Conservation (phyloP, 2,888 invertebrate genomes). For the Hylaea fasciaria region DNA sequence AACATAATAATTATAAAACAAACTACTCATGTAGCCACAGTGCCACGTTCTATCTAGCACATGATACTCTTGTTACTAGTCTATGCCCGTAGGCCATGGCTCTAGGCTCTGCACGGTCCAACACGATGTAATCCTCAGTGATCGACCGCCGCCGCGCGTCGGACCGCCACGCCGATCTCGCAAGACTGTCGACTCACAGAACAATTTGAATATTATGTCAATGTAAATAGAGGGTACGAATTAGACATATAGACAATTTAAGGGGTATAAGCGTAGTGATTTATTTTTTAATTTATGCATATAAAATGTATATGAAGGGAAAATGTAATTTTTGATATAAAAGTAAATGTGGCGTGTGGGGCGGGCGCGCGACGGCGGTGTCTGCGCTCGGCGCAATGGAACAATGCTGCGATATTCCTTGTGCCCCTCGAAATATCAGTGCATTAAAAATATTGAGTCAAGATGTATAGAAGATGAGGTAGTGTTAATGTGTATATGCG, state of each 20-base stretch:
- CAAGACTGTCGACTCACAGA: conserved; percentile 74
- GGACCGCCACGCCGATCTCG: conserved; percentile 50
- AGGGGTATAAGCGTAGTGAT: conserved; percentile 75
- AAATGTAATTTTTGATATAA: conserved; percentile 48
- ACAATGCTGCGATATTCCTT: conserved; percentile 83
- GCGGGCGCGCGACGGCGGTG: conserved; percentile 59
- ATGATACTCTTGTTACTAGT: too few species aligned
- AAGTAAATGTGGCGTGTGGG: conserved; percentile 47
- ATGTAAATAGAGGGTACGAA: conserved; percentile 82
- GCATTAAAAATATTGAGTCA: conserved; percentile 75
- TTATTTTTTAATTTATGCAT: conserved; percentile 72
- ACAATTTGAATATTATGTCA: conserved; percentile 78
- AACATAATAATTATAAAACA: too few species aligned
- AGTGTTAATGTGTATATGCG: conserved; percentile 80
- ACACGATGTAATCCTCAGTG: conserved; percentile 40
- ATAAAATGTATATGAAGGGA: conserved; percentile 61
- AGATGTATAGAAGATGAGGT: conserved; percentile 77
- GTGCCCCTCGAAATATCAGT: conserved; percentile 83
- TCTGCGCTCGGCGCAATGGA: conserved; percentile 58
- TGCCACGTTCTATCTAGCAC: too few species aligned
- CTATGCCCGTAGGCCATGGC: too few species aligned
- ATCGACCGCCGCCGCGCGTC: conserved; percentile 28
- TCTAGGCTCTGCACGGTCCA: too few species aligned
- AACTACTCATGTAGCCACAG: too few species aligned
- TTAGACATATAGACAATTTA: conserved; percentile 79